Percentiles rank a stretch among this genome's conserved stretches.
Conservation (phyloP, 2,888 invertebrate species). For the Eupithecia pulchellata region DNA sequence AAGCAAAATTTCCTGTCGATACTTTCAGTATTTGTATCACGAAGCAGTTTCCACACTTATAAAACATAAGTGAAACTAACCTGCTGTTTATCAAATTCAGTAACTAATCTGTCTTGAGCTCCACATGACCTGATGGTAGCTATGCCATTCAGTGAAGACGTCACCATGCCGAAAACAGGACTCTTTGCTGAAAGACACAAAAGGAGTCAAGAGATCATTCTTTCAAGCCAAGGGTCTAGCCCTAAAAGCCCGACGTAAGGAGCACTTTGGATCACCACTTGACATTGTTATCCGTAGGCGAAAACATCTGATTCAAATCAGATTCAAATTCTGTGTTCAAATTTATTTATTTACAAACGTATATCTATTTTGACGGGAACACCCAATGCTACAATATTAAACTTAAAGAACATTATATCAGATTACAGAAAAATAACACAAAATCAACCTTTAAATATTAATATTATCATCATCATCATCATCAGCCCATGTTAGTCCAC, state of each 20-base stretch:
- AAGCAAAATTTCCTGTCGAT: neutral
- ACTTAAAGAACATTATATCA: no score
- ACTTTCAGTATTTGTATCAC: no score
- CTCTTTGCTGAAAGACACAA: slow-evolving; percentile 86
- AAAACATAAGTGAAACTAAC: no score
- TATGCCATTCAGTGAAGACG: slow-evolving; percentile 90
- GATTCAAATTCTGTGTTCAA: neutral
- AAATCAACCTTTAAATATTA: no score
- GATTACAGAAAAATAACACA: no score
- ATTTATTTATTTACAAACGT: no score
- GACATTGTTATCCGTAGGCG: neutral
- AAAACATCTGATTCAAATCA: neutral
- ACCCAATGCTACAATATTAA: no score
- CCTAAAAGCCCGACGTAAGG: neutral
- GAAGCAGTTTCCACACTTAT: no score
- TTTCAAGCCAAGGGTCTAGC: neutral
- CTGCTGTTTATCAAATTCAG: slow-evolving; percentile 86
- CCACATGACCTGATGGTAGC: slow-evolving; percentile 90
- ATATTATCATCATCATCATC: no score
- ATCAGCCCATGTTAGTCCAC: no score
- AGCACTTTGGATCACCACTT: neutral
- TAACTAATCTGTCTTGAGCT: slow-evolving; percentile 86
- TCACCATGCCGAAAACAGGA: slow-evolving; percentile 92
- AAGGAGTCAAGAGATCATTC: slow-evolving; percentile 4
- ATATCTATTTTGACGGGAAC: no score